phyloP scores from a whole-genome alignment of 1,140 invertebrate species.

The Tribolium madens region DNA sequence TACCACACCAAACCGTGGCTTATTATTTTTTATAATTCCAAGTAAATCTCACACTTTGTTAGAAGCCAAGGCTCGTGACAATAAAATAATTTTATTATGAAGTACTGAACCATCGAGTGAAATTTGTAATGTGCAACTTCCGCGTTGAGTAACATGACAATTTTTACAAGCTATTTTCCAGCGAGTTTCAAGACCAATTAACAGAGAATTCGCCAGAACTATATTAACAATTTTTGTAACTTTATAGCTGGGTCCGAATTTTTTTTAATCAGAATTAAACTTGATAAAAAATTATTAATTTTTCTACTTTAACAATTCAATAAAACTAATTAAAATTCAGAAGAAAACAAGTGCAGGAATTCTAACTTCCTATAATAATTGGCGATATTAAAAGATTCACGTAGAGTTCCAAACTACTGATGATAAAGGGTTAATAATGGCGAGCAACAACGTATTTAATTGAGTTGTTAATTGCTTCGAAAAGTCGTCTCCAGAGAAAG shows the following conservation, averaged over 20 bases:
- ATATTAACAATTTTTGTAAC: not conserved
- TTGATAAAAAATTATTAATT: not conserved
- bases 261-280: constrained; percentile 13
- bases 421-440: constrained; percentile 28
- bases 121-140: constrained; percentile 21
- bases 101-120: not conserved
- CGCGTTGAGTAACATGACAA: constrained; percentile 10
- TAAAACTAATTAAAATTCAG: not conserved
- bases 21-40: not conserved
- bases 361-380: constrained; percentile 26
- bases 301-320: not conserved
- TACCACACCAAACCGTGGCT: not conserved
- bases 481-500: constrained; percentile 24
- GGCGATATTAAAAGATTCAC: constrained; percentile 34
- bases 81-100: constrained; percentile 27
- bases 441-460: constrained; percentile 35
- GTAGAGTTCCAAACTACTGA: constrained; percentile 31
- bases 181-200: constrained; percentile 1
- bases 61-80: constrained; percentile 15
- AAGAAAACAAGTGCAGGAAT: not conserved
- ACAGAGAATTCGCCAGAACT: not conserved
- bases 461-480: constrained; percentile 40
- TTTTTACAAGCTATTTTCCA: constrained; percentile 34
- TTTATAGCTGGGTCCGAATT: not conserved
- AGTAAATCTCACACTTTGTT: constrained; percentile 23